Conservation (phyloP, 2,797 vertebrate species). For the Hyperoplus immaculatus region DNA sequence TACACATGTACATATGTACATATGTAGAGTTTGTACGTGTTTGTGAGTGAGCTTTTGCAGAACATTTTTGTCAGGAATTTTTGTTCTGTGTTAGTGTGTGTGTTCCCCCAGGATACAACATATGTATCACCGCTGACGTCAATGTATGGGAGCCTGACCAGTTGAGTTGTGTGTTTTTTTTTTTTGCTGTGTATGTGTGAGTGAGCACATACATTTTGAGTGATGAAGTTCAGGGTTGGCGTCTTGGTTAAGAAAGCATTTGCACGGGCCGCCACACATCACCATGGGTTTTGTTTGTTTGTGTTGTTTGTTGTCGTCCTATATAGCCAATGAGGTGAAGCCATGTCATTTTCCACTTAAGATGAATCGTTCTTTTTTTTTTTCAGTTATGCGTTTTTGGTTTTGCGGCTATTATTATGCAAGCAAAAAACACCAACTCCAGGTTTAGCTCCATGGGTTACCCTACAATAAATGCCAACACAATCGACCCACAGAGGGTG, state of each 20-base stretch:
- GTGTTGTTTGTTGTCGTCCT: slow-evolving; percentile 35
- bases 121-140: slow-evolving; percentile 21
- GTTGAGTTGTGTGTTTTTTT: slow-evolving; percentile 39
- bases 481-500: slow-evolving; percentile 25
- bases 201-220: slow-evolving; percentile 24
- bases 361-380: slow-evolving; percentile 53
- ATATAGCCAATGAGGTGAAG: slow-evolving; percentile 43
- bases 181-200: slow-evolving; percentile 22
- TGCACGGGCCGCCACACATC: slow-evolving; percentile 32
- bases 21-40: not conserved
- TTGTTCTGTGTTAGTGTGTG: slow-evolving; percentile 14
- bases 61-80: slow-evolving; percentile 2
- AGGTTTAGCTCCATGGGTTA: slow-evolving; percentile 49
- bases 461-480: slow-evolving; percentile 25
- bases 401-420: slow-evolving; percentile 61
- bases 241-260: slow-evolving; percentile 36
- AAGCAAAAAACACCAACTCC: slow-evolving; percentile 43
- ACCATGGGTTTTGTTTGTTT: not conserved
- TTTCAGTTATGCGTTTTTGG: slow-evolving; percentile 41
- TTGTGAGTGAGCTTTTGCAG: not conserved
- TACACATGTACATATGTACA: not conserved
- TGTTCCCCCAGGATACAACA: slow-evolving; percentile 12
- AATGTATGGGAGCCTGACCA: slow-evolving; percentile 2
- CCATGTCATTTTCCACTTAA: slow-evolving; percentile 70
- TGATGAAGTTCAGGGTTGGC: slow-evolving; percentile 26